These are phyloP conservation scores for Drosophila ochracea DNA, from an alignment of 2,888 invertebrate species.

Conservation along the genomic window DNA sequence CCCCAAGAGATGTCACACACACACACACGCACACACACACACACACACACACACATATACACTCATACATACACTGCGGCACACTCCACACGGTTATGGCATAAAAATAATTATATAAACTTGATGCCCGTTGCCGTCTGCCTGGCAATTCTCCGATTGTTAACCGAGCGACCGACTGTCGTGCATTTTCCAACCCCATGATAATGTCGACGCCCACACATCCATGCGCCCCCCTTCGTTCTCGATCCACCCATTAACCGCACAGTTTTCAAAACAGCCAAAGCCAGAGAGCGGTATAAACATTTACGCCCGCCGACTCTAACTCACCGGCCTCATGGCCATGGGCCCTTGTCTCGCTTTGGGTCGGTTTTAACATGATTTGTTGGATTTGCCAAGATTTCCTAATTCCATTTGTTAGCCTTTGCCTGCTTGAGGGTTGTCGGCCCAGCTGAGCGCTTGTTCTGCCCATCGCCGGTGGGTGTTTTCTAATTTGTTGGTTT, in stretches of 20 bases:
- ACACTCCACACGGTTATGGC: conserved; percentile 57
- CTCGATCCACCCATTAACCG: conserved; percentile 62
- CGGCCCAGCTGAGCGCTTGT: conserved; percentile 33
- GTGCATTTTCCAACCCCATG: conserved; percentile 72
- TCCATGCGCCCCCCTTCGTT: background rate
- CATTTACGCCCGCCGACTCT: conserved; percentile 56
- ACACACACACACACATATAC: conserved; percentile 7
- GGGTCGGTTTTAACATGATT: conserved; percentile 82
- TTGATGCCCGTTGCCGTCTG: conserved; percentile 68
- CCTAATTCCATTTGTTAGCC: conserved; percentile 82
- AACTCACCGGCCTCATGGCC: conserved; percentile 15
- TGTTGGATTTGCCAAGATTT: conserved; percentile 81
- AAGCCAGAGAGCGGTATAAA: conserved; percentile 74
- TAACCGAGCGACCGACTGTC: conserved; percentile 38
- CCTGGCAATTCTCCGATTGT: conserved; percentile 68
- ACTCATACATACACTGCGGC: conserved; percentile 23
- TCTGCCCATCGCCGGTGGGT: conserved; percentile 38
- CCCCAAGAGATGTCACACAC: conserved; percentile 46
- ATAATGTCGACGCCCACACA: conserved; percentile 68
- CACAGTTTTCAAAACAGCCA: conserved; percentile 81
- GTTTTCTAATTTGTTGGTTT: conserved; percentile 59
- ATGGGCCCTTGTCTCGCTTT: conserved; percentile 27
- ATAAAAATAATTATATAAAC: conserved; percentile 80
- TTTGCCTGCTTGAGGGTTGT: conserved; percentile 57
- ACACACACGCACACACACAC: conserved; percentile 14